Evolutionary conservation across 37 sponge, comb jelly and placozoan species (phyloP), one percentile per base, ranked within the genome.

Genomic region (Lycopodina hypogea): DNA sequence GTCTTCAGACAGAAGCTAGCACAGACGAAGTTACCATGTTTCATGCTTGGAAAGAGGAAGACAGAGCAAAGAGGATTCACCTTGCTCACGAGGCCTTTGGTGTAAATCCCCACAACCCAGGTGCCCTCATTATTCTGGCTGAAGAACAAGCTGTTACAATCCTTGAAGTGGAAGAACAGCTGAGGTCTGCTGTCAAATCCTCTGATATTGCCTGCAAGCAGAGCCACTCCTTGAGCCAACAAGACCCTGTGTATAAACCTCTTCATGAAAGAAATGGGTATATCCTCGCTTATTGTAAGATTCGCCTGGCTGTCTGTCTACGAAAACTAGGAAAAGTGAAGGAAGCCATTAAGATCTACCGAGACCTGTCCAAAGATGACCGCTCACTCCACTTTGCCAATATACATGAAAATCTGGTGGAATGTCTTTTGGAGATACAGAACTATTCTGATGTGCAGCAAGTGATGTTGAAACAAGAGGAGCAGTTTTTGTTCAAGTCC

Each of bases 371-470:
- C 37, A 86, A 80, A 42, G 87, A 86, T 61, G 78, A 84, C 52
- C 75, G 75, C 23, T 76, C 80, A 1, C 68, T 60, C 64, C 32
- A 50, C 2, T 64, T 80, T 58, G 87, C 76, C n/a, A 86, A 86
- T 36, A 56, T 90, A 17, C 84, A 90, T n/a, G 95, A 94, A 71
- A 90, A 85, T 38, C 81, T 88, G 36, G 78, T 89, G 1, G 95
- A 94, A 51, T 89, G 86, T 50, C 81, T 90, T 3, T 74, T 94
- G 64, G 95, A 90, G 68, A 61, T 76, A 33, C 88, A 94, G 69
- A 79, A 81, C 38, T 94, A 94, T 79, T 72, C 75, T n/a, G 95
- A 94, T 32, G 88, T 90, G 23, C 86, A 84, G 63, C 83, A 79
- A 30, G 60, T 89, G 0, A 58, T 93, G 15, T 48, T 68, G n/a